Percentiles rank a stretch among this genome's conserved stretches.
Conservation (phyloP, 2,888 invertebrate genomes). For the Drosophila putrida region DNA sequence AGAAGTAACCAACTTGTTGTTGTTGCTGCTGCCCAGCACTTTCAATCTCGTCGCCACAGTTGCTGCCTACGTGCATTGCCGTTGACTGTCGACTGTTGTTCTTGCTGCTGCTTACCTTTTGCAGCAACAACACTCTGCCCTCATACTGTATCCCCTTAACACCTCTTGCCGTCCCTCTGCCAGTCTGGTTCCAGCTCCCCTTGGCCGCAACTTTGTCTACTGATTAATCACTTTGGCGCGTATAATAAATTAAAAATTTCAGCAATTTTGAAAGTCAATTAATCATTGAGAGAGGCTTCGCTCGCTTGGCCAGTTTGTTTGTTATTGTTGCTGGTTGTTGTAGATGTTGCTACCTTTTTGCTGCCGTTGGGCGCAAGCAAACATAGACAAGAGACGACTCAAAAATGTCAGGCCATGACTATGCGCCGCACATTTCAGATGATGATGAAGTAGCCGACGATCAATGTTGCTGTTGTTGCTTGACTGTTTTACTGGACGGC, state of each 20-base stretch:
- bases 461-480: conserved; percentile 20
- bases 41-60: conserved; percentile 63
- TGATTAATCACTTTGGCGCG: conserved; percentile 84
- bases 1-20: conserved; percentile 9
- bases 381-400: conserved; percentile 66
- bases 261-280: conserved; percentile 86
- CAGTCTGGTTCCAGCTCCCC: background rate
- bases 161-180: background rate
- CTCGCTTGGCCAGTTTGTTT: conserved; percentile 42
- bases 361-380: conserved; percentile 56
- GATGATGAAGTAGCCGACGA: conserved; percentile 76
- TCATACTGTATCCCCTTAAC: background rate
- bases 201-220: conserved; percentile 61
- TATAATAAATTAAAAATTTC: conserved; percentile 86
- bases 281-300: conserved; percentile 82
- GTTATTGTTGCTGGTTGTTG: conserved; percentile 36
- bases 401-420: conserved; percentile 77
- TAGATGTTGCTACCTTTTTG: conserved; percentile 61
- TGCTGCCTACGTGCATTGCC: conserved; percentile 46
- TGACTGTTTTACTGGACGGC: conserved; percentile 34
- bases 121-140: conserved; percentile 31
- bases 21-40: conserved; percentile 58
- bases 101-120: conserved; percentile 47
- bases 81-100: conserved; percentile 28
- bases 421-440: conserved; percentile 74